Evolutionary conservation across 2,888 invertebrate genomes (phyloP).

Genomic region (Drosophila kanekoi): DNA sequence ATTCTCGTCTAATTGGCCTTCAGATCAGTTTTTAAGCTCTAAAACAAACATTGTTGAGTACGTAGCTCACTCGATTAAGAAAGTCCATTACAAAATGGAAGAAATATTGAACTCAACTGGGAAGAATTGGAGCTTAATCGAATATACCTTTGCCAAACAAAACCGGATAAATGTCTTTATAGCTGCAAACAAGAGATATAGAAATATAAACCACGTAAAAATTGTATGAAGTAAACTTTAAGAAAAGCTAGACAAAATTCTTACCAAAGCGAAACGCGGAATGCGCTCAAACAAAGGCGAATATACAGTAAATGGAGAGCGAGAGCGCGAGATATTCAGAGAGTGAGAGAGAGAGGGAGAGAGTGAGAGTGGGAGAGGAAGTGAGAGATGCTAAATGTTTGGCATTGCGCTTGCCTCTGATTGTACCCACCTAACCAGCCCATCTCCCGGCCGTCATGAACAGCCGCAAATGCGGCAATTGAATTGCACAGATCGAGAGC

Average conservation of each 20-base stretch:
- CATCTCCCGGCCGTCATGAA: background rate
- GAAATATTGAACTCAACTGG: no score
- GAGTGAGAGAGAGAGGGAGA: background rate
- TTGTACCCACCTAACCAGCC: slow-evolving; percentile 1
- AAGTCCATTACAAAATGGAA: no score
- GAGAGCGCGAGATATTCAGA: slow-evolving; percentile 1
- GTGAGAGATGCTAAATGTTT: slow-evolving; percentile 35
- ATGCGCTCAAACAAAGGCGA: slow-evolving; percentile 34
- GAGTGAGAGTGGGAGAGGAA: no score
- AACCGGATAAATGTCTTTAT: no score
- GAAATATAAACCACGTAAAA: background rate
- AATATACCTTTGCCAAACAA: no score
- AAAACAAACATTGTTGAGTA: no score
- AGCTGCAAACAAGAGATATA: no score
- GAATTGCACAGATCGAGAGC: slow-evolving; percentile 65
- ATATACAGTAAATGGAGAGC: background rate
- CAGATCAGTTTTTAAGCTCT: no score
- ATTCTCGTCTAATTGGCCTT: no score
- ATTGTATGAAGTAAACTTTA: background rate
- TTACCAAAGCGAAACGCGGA: slow-evolving; percentile 23
- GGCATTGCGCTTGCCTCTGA: slow-evolving; percentile 39
- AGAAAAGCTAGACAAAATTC: background rate
- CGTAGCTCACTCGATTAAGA: no score
- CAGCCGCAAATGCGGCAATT: slow-evolving; percentile 68
- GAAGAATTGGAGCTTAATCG: no score